A percentile compares a stretch with the other conserved stretches of the same genome.
phyloP scores from a whole-genome alignment of 2,888 invertebrate species.

The Galerucella pusilla region DNA sequence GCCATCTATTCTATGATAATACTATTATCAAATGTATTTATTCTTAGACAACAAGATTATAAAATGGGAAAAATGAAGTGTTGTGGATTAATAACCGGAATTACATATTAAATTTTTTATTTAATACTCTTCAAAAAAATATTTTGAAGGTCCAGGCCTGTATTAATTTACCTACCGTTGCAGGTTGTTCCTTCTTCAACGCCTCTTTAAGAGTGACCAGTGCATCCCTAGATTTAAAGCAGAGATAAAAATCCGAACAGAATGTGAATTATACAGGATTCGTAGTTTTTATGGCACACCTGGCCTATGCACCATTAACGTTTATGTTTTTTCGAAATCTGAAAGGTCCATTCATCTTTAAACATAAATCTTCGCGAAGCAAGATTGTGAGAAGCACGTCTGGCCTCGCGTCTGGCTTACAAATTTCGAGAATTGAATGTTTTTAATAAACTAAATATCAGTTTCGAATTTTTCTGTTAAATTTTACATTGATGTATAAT shows the following conservation, averaged over 20 bases:
- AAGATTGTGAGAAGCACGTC: neutral
- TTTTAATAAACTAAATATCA: no score
- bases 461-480: no score
- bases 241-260: conserved; percentile 35
- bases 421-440: no score
- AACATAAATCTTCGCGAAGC: conserved; percentile 3
- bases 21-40: no score
- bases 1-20: no score
- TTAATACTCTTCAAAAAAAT: no score
- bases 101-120: no score
- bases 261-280: conserved; percentile 30
- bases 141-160: conserved; percentile 26
- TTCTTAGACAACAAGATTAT: no score
- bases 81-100: no score
- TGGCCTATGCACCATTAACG: conserved; percentile 13
- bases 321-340: conserved; percentile 9
- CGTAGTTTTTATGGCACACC: conserved; percentile 23
- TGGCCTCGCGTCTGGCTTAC: neutral
- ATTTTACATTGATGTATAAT: no score
- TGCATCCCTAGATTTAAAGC: conserved; percentile 32
- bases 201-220: conserved; percentile 34
- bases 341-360: neutral
- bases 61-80: no score
- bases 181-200: conserved; percentile 28
- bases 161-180: conserved; percentile 33